These are phyloP conservation scores for Merluccius polli DNA, from an alignment of 2,797 vertebrate species.

Conservation along the genomic window DNA sequence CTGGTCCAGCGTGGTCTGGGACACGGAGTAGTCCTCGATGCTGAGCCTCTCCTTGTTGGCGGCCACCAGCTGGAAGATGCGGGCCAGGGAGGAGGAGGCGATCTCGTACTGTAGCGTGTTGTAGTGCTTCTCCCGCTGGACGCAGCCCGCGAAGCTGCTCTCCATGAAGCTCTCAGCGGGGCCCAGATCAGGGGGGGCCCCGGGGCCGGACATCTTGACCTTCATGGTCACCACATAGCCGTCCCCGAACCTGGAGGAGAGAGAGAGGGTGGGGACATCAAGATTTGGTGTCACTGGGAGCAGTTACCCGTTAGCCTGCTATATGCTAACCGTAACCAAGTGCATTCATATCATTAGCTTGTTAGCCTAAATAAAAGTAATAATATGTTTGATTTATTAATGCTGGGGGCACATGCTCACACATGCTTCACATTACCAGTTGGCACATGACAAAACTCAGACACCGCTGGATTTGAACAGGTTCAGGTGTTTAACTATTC, in stretches of 20 bases:
- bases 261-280: too few species aligned
- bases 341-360: too few species aligned
- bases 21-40: constrained; percentile 93
- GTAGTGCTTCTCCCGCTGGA: constrained; percentile 90
- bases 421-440: too few species aligned
- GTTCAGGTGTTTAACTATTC: too few species aligned
- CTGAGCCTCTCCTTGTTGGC: constrained; percentile 89
- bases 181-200: constrained; percentile 77
- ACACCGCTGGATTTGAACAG: too few species aligned
- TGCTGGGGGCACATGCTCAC: too few species aligned
- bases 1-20: constrained; percentile 97
- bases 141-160: constrained; percentile 81
- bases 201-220: constrained; percentile 78
- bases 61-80: constrained; percentile 89
- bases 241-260: constrained; percentile 84
- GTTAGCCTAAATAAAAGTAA: too few species aligned
- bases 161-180: constrained; percentile 87
- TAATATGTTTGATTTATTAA: too few species aligned
- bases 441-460: too few species aligned
- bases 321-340: too few species aligned
- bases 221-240: constrained; percentile 97
- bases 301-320: too few species aligned
- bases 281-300: too few species aligned
- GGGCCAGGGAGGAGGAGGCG: constrained; percentile 84
- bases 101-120: constrained; percentile 94